Base-by-base conservation (phyloP, 2,888 invertebrate species). In the Rotaria magnacalcarata region DNA sequence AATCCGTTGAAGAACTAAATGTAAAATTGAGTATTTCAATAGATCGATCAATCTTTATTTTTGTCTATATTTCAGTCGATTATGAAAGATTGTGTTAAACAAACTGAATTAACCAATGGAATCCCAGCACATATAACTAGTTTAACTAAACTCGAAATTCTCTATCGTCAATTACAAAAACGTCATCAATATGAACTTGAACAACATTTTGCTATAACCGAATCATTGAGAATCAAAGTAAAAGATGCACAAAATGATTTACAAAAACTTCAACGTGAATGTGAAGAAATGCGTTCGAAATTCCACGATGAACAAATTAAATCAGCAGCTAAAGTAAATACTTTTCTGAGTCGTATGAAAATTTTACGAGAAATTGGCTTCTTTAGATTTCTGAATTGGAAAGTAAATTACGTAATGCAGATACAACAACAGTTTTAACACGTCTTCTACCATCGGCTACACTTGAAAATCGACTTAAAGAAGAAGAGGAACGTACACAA, bases 71-170 rank as follows among this genome's bases (percentile, higher is more conserved):
- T 80, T 21, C 43, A 80, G 75, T 43, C 21, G 10, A 47, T 80
- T 24, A 80, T 80, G 75, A 80, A 80, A 80, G 75, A 80, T 80
- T 80, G 75, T 80, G 24, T 80, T 8, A 80, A 80, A 47, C 75
- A 80, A 80, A 80, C 75, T 43, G 75, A 80, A 80, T 14, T 41
- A 43, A 43, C 43, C 7, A 80, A 41, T 43, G 47, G 47, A 21
- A 80, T 43, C 43, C 47, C 75, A 47, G 75, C 75, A 1, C 43
- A 80, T 80, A 47, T 47, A 27, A 21, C 47, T 47, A 80, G n/a
- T 47, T 80, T 80, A 80, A 80, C 75, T 34, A 80, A 80, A 80
- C 41, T 80, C 7, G 75, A 80, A 80, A 80, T 80, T 43, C 43
- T 80, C 8, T 80, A 80, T 80, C 75, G 75, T 21, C 75, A 80